Conservation (phyloP, 30 jellyfish, hydroid and myxozoan species). For the Rhopilema esculentum region DNA sequence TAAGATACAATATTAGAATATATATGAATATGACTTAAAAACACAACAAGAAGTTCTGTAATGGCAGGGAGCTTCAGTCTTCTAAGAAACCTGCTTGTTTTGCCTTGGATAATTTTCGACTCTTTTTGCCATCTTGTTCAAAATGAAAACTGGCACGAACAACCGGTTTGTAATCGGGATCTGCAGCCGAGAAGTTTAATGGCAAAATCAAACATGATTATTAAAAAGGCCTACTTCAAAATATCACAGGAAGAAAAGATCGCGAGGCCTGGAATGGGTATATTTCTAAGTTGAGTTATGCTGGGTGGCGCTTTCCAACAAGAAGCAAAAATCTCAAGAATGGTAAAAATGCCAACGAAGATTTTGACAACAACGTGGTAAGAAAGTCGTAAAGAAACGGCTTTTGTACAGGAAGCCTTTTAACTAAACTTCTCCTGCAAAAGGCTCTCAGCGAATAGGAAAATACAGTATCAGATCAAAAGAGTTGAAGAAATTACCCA, state of each 20-base stretch:
- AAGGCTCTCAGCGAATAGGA: too few species aligned
- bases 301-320: too few species aligned
- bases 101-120: conserved; percentile 35
- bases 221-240: background rate
- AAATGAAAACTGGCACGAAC: conserved; percentile 53
- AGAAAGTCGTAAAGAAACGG: too few species aligned
- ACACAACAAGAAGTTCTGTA: conserved; percentile 8
- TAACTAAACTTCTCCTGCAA: too few species aligned
- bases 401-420: too few species aligned
- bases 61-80: background rate
- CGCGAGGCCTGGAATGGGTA: background rate
- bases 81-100: conserved; percentile 18
- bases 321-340: too few species aligned
- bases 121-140: conserved; percentile 54
- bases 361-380: too few species aligned
- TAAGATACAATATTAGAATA: background rate
- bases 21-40: background rate
- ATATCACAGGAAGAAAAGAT: background rate
- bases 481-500: too few species aligned
- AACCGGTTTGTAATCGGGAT: conserved; percentile 34
- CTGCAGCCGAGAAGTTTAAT: conserved; percentile 28
- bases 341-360: background rate
- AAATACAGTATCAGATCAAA: too few species aligned
- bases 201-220: background rate
- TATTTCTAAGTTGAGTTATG: too few species aligned